These are phyloP conservation scores for Papilio polytes DNA, from an alignment of 1,140 invertebrate genomes.

Conservation along the genomic window DNA sequence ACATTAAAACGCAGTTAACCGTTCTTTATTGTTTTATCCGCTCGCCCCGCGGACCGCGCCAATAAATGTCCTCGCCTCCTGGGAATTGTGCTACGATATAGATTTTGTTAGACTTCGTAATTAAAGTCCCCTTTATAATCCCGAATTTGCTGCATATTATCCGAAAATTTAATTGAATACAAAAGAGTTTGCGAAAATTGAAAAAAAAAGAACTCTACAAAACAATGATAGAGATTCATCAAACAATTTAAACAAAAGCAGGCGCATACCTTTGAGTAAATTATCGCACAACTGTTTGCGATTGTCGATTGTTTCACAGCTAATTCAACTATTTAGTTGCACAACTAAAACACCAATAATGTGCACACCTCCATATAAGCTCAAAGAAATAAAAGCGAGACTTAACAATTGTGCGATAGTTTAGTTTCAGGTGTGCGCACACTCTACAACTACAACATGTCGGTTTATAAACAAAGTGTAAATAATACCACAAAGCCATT, in stretches of 20 bases:
- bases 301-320: too few species aligned
- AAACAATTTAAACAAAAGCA: not conserved
- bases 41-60: conserved; percentile 58
- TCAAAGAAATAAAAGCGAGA: too few species aligned
- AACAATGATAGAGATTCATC: not conserved
- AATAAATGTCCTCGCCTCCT: conserved; percentile 76
- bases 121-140: conserved; percentile 71
- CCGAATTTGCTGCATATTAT: conserved; percentile 63
- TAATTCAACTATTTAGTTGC: too few species aligned
- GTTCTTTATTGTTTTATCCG: conserved; percentile 83
- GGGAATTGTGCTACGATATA: conserved; percentile 71
- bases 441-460: not conserved
- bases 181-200: not conserved
- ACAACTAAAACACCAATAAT: too few species aligned
- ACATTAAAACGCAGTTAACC: conserved; percentile 81
- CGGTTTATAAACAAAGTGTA: conserved; percentile 51
- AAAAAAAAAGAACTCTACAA: not conserved
- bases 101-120: conserved; percentile 61
- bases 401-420: too few species aligned
- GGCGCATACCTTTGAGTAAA: too few species aligned
- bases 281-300: too few species aligned
- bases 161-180: not conserved
- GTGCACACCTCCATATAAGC: too few species aligned
- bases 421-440: too few species aligned
- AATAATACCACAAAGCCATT: conserved; percentile 65